Evolutionary conservation across 1,140 invertebrate species (phyloP), one percentile per base, ranked within the genome.

Genomic region (Drosophila simulans): DNA sequence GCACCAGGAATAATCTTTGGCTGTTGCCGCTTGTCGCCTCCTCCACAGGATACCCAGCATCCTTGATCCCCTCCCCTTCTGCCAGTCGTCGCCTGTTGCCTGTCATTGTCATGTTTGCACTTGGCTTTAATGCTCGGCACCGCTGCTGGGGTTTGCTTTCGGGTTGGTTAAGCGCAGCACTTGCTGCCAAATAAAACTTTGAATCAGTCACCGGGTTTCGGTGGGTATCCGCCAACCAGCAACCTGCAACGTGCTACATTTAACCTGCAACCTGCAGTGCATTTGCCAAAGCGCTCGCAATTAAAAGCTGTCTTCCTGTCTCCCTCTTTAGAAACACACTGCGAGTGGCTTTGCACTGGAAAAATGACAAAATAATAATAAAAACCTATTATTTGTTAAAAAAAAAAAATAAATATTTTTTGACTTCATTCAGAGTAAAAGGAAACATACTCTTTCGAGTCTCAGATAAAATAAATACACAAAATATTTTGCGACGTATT

Each of bases 61-160:
- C 22, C 57, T 31, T 37, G 45, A 11, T 15, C 48, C 22, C 48
- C 48, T n/a, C 48, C 17, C 46, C 13, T 13, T 13, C 37, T 31
- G 27, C 0, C 31, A 7, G 56, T 39, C 46, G 46, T 75, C 34
- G 69, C 52, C 60, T 71, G 68, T 71, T 73, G 70, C 71, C 71
- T 75, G 72, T 75, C 72, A 75, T 75, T 75, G 72, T 75, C 72
- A 57, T 75, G 72, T 75, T 75, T 75, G 71, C 72, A 75, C 71
- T 75, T 75, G 72, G 72, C 72, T 75, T 75, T 75, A 75, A 75
- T 66, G 71, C 62, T 75, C 72, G 53, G 35, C 53, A 65, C 42
- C 43, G 70, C 52, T 52, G 25, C 13, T 48, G 40, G 48, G 68
- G 43, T 31, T 55, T 43, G 46, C 48, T 35, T 58, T 40, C 48